phyloP scores from a whole-genome alignment of 1,140 invertebrate genomes.

The Stenopsyche tienmushanensis region DNA sequence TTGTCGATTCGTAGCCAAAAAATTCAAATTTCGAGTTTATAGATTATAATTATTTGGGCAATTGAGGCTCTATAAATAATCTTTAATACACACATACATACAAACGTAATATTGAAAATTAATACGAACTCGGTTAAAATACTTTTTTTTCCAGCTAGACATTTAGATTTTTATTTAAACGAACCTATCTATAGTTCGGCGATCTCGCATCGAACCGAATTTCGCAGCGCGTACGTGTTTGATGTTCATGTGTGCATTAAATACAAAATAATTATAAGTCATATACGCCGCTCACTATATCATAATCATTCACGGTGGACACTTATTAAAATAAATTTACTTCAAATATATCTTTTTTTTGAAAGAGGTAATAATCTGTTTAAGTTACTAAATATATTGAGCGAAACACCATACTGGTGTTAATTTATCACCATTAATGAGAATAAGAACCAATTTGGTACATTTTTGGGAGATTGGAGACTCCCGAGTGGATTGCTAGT shows the following conservation, averaged over 20 bases:
- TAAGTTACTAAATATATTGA: constrained; percentile 60
- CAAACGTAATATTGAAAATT: too few relatives aligned
- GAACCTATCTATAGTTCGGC: too few relatives aligned
- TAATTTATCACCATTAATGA: constrained; percentile 54
- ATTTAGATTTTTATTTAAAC: too few relatives aligned
- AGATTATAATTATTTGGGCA: too few relatives aligned
- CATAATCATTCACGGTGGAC: constrained; percentile 20
- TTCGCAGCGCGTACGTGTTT: too few relatives aligned
- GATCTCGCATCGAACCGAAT: too few relatives aligned
- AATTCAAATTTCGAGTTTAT: too few relatives aligned
- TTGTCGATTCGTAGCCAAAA: too few relatives aligned
- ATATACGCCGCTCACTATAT: constrained; percentile 15
- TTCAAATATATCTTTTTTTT: constrained; percentile 43
- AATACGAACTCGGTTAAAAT: too few relatives aligned
- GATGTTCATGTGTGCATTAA: constrained; percentile 13
- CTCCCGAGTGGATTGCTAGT: constrained; percentile 26
- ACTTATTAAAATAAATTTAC: constrained; percentile 29
- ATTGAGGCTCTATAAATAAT: too few relatives aligned
- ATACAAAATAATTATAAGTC: constrained; percentile 23
- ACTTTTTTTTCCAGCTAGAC: too few relatives aligned
- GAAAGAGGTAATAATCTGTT: constrained; percentile 59
- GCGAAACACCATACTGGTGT: constrained; percentile 53
- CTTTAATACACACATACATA: too few relatives aligned
- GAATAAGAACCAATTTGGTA: constrained; percentile 40
- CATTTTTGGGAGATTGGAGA: constrained; percentile 27